A percentile compares a stretch with the other conserved stretches of the same genome.
These are phyloP conservation scores for Cephus spinipes DNA, from an alignment of 2,888 invertebrate species.

Conservation along the genomic window DNA sequence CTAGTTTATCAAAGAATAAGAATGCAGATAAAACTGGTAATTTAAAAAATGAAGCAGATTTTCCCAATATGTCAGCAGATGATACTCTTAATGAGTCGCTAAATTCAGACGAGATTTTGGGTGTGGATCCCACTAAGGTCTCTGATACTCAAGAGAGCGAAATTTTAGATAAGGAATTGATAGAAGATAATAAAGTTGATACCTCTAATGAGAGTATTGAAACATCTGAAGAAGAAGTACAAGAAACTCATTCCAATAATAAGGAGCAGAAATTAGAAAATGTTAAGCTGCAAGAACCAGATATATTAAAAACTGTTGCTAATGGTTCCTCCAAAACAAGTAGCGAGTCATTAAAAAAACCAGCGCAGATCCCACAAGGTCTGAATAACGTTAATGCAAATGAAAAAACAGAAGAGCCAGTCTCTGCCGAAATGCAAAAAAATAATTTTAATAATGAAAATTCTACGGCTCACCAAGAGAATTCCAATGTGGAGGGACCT, in stretches of 20 bases:
- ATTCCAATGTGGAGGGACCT: not conserved
- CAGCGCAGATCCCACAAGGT: not conserved
- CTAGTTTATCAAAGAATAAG: not conserved
- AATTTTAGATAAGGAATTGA: not conserved
- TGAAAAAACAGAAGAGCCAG: not conserved
- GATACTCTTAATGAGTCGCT: not conserved
- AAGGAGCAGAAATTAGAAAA: not conserved
- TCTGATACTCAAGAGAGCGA: not conserved
- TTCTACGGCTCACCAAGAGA: not conserved
- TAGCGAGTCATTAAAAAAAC: not conserved
- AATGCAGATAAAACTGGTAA: not conserved
- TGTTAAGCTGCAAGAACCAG: not conserved
- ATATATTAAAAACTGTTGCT: not conserved
- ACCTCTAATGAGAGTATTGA: not conserved
- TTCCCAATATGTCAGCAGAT: not conserved
- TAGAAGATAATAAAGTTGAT: not conserved
- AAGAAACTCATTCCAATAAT: not conserved
- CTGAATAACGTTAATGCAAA: not conserved
- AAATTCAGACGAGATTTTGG: not conserved
- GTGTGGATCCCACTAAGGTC: not conserved
- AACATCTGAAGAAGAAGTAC: not conserved
- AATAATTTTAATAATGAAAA: not conserved
- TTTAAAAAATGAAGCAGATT: not conserved
- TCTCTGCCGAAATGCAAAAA: not conserved
- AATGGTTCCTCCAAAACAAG: not conserved